Base-by-base conservation (phyloP, 2,797 vertebrate genomes). In the Tapera naevia region DNA sequence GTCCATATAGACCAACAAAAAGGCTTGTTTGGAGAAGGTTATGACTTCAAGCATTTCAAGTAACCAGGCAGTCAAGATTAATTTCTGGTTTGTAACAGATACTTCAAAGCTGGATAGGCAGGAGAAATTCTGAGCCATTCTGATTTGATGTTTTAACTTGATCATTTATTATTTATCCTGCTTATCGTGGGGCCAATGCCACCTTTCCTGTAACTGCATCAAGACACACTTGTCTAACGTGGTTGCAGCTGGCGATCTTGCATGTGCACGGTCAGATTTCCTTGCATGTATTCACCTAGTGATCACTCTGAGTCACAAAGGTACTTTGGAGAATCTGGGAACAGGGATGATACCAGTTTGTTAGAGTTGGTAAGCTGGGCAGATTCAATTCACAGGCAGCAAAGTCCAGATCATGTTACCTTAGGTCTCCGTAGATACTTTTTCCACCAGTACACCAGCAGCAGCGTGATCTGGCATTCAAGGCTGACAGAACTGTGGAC, bases 401-500 rank as follows among this genome's bases (percentile, higher is more conserved):
- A 41, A 56, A 83, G 69, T 64, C 62, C 37, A 35, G 30, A 25
- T 39, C 41, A 24, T 0, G 0, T 27, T 66, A 62, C 15, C 57
- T 0, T 0, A 70, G 76, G 1, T 1, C 24, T 67, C 51, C 0
- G 1, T 24, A 76, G 28, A 21, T 32, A 45, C 25, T 65, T 85
- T 13, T 80, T 48, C 39, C 25, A 54, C 41, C 35, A n/a, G 23
- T 21, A 41, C 30, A 66, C 3, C 17, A 54, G 33, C 39, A 72
- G 27, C 71, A 16, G 33, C 1, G 1, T 32, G 21, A 76, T 16
- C 27, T 28, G 33, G 39, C 27, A 23, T 33, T 61, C 48, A 21
- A 13, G 45, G 24, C 18, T n/a, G 46, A 64, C 0, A 53, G n/a
- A 43, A 35, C 48, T 21, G 10, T 10, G 41, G n/a, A n/a, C 22